Evolutionary conservation across 2,113 vertebrate genomes (phyloP), one percentile per base, ranked within the genome.

Genomic region (Microtus ochrogaster): DNA sequence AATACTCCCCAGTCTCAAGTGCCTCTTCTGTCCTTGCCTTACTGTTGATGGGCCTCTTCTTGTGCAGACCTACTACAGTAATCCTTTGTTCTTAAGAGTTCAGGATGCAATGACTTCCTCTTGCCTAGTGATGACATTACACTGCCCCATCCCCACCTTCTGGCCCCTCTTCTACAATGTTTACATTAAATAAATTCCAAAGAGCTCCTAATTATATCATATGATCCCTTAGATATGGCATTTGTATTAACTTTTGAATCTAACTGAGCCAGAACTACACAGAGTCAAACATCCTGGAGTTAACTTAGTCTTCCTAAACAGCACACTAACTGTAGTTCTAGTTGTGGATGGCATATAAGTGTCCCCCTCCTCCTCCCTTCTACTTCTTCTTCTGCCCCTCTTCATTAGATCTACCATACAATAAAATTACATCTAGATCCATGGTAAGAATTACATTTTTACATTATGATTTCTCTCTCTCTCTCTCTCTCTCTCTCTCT

Each of bases 381-480:
- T 2, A 44, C 30, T 19, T 16, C 11, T 3, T 8, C 30, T 6
- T 49, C 19, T 41, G 39, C 1, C 33, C 30, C 17, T 65, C 14
- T 16, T 22, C 13, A 63, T 65, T 90, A 87, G 9, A 73, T 52
- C 36, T 93, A 49, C 39, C 22, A 82, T 88, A 36, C 24, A 41
- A 73, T 76, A 95, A 39, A 30, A 87, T 96, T 95, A 41, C 52
- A 61, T 73, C 21, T 92, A 84, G 63, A 92, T 92, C 74, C 36
- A 58, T 87, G 22, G 3, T 66, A 65, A 90, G 79, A 91, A 70
- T 73, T 73, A 44, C 3, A 90, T 52, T 85, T 89, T 89, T 68
- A 44, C 4, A 41, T 41, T 96, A 66, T 79, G 39, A 93, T 52
- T 14, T 52, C 52, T 52, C 52, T 52, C 52, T 52, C 52, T 52